Evolutionary conservation across 2,113 vertebrate species (phyloP).

Genomic region (Alectura lathami): DNA sequence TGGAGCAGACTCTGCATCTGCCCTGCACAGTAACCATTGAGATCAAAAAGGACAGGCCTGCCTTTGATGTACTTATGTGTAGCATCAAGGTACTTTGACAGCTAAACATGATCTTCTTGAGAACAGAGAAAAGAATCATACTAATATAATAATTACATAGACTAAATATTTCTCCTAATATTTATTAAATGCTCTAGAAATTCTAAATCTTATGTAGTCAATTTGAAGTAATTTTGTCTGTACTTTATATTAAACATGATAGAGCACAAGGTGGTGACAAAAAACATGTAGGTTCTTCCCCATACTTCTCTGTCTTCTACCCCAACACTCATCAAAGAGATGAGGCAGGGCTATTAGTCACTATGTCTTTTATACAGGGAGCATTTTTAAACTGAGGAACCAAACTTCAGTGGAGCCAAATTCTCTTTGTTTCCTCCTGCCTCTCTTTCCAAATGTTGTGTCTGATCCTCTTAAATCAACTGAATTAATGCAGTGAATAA

Average conservation of each 20-base stretch:
- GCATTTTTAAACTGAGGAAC: neutral
- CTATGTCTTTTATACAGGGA: neutral
- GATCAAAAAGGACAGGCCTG: neutral
- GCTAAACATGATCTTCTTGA: neutral
- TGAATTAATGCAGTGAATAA: neutral
- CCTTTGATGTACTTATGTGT: neutral
- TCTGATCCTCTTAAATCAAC: neutral
- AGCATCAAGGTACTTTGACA: neutral
- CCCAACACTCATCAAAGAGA: neutral
- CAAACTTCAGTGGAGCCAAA: neutral
- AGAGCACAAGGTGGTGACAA: neutral
- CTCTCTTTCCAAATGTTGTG: neutral
- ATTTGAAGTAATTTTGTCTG: neutral
- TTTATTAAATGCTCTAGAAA: neutral
- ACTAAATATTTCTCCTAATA: neutral
- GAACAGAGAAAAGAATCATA: neutral
- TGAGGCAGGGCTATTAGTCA: neutral
- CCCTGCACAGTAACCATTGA: neutral
- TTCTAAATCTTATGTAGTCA: neutral
- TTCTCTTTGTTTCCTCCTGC: neutral
- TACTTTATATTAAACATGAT: neutral
- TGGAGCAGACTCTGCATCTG: neutral
- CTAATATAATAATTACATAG: neutral
- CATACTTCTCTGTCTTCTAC: neutral
- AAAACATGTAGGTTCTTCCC: neutral